Conservation (phyloP, 2,888 invertebrate genomes). For the Coelopa pilipes region DNA sequence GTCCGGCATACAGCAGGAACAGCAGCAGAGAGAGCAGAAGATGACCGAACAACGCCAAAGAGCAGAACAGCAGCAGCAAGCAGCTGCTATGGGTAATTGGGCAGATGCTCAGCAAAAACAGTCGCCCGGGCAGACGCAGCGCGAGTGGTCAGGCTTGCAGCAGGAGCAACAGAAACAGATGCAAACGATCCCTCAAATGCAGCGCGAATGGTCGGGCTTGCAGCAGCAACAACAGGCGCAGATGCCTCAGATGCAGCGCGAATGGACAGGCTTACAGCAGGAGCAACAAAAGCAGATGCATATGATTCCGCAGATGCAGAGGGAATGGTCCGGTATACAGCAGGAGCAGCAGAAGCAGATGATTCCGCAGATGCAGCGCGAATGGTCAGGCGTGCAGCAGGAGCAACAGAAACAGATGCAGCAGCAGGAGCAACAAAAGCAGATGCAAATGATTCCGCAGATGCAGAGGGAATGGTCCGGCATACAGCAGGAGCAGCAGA, state of each 20-base stretch:
- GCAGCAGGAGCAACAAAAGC: conserved; percentile 32
- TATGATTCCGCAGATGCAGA: conserved; percentile 14
- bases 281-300: conserved; percentile 14
- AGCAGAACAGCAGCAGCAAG: not conserved
- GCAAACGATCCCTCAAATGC: not conserved
- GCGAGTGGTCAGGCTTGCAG: conserved; percentile 29
- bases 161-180: conserved; percentile 18
- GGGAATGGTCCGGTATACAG: conserved; percentile 33
- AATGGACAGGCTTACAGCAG: too few relatives aligned
- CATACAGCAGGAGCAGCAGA: not conserved
- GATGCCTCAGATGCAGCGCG: not conserved
- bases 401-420: not conserved
- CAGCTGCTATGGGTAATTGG: too few relatives aligned
- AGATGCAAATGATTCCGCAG: not conserved
- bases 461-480: conserved; percentile 32
- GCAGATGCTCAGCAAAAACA: too few relatives aligned
- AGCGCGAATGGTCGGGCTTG: not conserved
- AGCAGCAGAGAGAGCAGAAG: not conserved
- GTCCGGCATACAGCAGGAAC: not conserved
- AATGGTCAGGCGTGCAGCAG: not conserved
- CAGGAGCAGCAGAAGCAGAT: not conserved
- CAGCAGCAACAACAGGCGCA: not conserved
- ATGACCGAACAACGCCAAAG: not conserved
- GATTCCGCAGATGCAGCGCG: not conserved
- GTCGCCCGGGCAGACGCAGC: conserved; percentile 21